Base-by-base conservation (phyloP, 2,113 vertebrate genomes). In the Oreochromis aureus region DNA sequence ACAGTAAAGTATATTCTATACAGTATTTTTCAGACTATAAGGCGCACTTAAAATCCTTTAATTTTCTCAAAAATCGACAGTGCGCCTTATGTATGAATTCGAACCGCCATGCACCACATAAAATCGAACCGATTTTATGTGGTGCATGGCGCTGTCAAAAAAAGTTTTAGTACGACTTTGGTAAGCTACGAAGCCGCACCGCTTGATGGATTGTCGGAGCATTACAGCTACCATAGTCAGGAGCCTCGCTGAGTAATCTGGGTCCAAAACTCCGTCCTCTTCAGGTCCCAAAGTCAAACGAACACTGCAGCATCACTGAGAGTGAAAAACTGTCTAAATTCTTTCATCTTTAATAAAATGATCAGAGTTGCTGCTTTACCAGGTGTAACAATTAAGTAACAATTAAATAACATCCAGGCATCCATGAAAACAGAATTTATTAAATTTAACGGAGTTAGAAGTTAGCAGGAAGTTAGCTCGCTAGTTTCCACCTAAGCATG, bases 311-410 rank as follows among this genome's bases (percentile, higher is more conserved):
- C 56, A 16, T 58, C 56, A 58, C 56, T 58, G 56, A 30, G 13
- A 59, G 13, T 30, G 16, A 59, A 58, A 30, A 58, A 58, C 55
- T 58, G 55, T 58, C 55, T 56, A 56, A 56, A 56, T 56, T 56
- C 22, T 56, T 58, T 58, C 4, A 58, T 56, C 22, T 56, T 58
- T 58, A 3, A 58, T 5, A 58, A 30, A 58, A 30, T 30, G 24
- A 58, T 58, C 13, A 30, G 24, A 3, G 4, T 58, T 15, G 56
- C 56, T 58, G 24, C 56, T 58, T 58, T 58, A 58, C 56, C 24
- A 58, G 24, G 24, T 58, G 24, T 58, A 58, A 58, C 56, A 58
- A 58, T 58, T 27, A 30, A 58, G 55, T 27, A 58, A 30, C 12
- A 58, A 58, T 30, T 58, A 58, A 58, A 30, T 58, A 58, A 58